phyloP scores from a whole-genome alignment of 2,113 vertebrate species.

The Salvator merianae region DNA sequence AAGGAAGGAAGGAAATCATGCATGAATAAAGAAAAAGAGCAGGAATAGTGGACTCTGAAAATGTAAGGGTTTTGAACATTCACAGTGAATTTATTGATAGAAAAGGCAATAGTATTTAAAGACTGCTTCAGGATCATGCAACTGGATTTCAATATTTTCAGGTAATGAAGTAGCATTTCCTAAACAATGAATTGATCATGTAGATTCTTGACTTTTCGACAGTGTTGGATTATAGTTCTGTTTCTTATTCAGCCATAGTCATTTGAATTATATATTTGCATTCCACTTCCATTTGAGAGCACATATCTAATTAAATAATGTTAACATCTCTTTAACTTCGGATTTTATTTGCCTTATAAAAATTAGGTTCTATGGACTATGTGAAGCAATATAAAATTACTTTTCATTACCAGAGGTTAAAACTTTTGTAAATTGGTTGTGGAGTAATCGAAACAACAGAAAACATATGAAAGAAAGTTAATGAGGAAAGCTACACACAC shows the following conservation, averaged over 20 bases:
- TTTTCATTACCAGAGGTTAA: slow-evolving; percentile 65
- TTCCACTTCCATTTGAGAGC: slow-evolving; percentile 39
- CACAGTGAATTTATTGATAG: background rate
- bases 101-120: background rate
- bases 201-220: slow-evolving; percentile 16
- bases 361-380: slow-evolving; percentile 52
- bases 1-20: background rate
- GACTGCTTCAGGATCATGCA: too few relatives aligned
- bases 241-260: slow-evolving; percentile 53
- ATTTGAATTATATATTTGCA: slow-evolving; percentile 53
- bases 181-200: slow-evolving; percentile 14
- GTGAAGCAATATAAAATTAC: slow-evolving; percentile 36
- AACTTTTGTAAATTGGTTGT: slow-evolving; percentile 54
- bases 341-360: slow-evolving; percentile 56
- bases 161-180: background rate
- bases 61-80: slow-evolving; percentile 8
- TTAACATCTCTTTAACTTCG: slow-evolving; percentile 53
- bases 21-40: too few relatives aligned
- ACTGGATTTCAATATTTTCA: too few relatives aligned
- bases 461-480: slow-evolving; percentile 64
- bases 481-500: slow-evolving; percentile 61
- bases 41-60: too few relatives aligned
- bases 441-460: slow-evolving; percentile 57
- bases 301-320: slow-evolving; percentile 63
- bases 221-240: slow-evolving; percentile 24